Base-by-base conservation (phyloP, 2,113 vertebrate species). In the Rhagologus leucostigma region DNA sequence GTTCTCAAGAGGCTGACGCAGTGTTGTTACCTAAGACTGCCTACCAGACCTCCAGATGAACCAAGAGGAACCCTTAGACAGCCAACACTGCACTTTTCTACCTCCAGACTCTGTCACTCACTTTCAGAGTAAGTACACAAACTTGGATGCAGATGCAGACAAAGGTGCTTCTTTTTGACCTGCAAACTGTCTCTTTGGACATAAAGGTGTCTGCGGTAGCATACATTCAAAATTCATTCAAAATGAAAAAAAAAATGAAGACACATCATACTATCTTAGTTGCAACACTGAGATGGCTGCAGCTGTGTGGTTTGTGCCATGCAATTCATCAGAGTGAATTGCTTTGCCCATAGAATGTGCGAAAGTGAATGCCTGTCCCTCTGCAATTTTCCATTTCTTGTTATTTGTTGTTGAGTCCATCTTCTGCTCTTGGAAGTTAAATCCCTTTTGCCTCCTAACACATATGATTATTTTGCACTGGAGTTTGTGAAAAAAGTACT, bases 61-160 rank as follows among this genome's bases (percentile, higher is more conserved):
- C 23, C 22, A 39, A 59, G 42, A 56, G 13, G 35, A 55, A 27
- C 20, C 6, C 3, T 3, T 37, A 41, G 50, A 67, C 3, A 32
- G 18, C 21, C 39, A 17, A 39, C 16, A 59, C 1, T 24, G 21
- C 11, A 17, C 24, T 37, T 50, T 32, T 56, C 41, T 50, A 17
- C 16, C 33, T 56, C 37, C 29, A 60, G 21, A 27, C 19, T 60
- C 14, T 46, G 37, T 16, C 62, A 49, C 3, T 2, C 8, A 44
- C 11, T 19, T 77, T 84, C 39, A 27, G 46, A 42, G 39, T 10
- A 62, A 10, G 6, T 50, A 41, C 19, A 37, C 22, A 63, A 41
- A 46, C 5, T 29, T 0, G 0, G 44, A 52, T 32, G 4, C 1
- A 35, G 14, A 32, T 16, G 4, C 7, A 55, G 30, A 59, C 2